Conservation (phyloP, 35 echinoderm and acorn worm species). For the Hemicentrotus pulcherrimus region DNA sequence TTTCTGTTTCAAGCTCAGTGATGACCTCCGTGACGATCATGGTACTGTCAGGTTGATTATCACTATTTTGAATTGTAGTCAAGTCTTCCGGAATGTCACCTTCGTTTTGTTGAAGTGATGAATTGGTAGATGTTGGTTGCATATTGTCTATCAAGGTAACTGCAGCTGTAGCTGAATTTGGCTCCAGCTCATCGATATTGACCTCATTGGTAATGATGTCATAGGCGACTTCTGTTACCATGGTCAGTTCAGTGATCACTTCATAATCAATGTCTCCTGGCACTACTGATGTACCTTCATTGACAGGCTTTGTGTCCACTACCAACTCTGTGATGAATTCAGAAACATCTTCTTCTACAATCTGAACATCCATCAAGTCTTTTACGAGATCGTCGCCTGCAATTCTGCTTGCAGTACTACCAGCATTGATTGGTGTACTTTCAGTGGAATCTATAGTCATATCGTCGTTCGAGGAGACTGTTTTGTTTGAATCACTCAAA, state of each 20-base stretch:
- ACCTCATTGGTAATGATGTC: slow-evolving; percentile 21
- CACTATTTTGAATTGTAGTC: neutral
- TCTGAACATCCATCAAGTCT: slow-evolving; percentile 24
- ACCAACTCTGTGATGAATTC: slow-evolving; percentile 22
- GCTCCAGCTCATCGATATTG: neutral
- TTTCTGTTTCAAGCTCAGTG: neutral
- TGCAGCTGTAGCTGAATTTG: no score
- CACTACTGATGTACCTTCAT: neutral
- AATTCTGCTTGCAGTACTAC: neutral
- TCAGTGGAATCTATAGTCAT: neutral
- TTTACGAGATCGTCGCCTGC: slow-evolving; percentile 34
- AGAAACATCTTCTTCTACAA: neutral
- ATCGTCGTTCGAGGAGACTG: neutral
- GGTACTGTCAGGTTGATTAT: neutral
- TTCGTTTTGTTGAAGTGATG: neutral
- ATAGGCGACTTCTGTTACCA: slow-evolving; percentile 42
- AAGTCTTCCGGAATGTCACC: neutral
- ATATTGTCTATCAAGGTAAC: neutral
- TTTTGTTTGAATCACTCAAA: neutral
- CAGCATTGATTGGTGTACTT: neutral
- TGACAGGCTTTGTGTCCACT: neutral
- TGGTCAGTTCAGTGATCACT: neutral
- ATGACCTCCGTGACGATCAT: neutral
- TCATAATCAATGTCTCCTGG: neutral
- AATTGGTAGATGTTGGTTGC: neutral